These are phyloP conservation scores for Stichopus chloronotus DNA, from an alignment of 35 echinoderm and acorn worm species.

Conservation along the genomic window DNA sequence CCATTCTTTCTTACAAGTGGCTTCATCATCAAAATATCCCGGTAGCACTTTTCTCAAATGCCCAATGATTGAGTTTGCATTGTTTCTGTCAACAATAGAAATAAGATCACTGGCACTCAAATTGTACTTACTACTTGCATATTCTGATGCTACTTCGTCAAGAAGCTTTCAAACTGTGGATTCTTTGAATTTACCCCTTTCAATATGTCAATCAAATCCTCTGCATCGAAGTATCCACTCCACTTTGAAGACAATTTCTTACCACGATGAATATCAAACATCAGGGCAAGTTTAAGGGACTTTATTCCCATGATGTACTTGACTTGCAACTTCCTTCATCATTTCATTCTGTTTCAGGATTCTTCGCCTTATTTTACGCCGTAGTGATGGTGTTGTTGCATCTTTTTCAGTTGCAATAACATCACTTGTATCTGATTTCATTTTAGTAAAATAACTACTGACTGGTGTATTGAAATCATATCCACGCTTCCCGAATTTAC, in stretches of 20 bases:
- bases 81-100: conserved; percentile 51
- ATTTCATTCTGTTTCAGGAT: not conserved
- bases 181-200: conserved; percentile 10
- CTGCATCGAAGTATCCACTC: not conserved
- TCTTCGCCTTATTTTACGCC: not conserved
- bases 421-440: not conserved
- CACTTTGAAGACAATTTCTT: not conserved
- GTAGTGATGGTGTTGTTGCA: not conserved
- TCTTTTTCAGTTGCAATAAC: not conserved
- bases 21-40: not conserved
- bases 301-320: conserved; percentile 36
- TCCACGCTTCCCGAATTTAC: not conserved
- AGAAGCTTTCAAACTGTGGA: not conserved
- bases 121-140: not conserved
- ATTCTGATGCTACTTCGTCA: conserved; percentile 9
- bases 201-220: conserved; percentile 45
- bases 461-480: not conserved
- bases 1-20: not conserved
- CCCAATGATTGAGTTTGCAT: conserved; percentile 10
- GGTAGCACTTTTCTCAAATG: conserved; percentile 37
- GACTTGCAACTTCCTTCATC: not conserved
- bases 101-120: conserved; percentile 22
- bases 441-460: not conserved
- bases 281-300: not conserved
- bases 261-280: conserved; percentile 14